These are phyloP conservation scores for Tryphoninae sp. DNA, from an alignment of 2,888 invertebrate species.

Conservation along the genomic window DNA sequence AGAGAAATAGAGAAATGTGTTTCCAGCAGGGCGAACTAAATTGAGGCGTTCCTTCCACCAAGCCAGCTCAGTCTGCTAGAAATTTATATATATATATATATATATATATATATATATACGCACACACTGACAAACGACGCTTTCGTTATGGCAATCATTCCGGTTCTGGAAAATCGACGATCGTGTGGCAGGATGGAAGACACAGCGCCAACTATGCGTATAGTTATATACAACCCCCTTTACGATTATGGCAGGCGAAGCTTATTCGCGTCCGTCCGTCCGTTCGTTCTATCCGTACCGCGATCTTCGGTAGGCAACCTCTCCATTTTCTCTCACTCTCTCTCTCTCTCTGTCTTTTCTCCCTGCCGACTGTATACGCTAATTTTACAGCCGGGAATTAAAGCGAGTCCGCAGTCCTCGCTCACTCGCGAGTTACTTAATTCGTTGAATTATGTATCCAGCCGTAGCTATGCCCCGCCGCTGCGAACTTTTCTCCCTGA, in stretches of 20 bases:
- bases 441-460: constrained; percentile 65
- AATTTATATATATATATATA: neutral
- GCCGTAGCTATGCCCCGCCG: constrained; percentile 13
- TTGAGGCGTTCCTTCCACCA: constrained; percentile 50
- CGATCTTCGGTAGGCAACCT: constrained; percentile 53
- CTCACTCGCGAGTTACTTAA: constrained; percentile 62
- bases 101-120: neutral
- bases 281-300: constrained; percentile 60
- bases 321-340: neutral
- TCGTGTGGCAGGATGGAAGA: constrained; percentile 27
- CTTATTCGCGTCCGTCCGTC: constrained; percentile 57
- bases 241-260: constrained; percentile 60
- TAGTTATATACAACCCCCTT: constrained; percentile 44
- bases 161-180: constrained; percentile 67
- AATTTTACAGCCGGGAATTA: constrained; percentile 63
- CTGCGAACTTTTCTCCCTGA: constrained; percentile 40
- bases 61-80: constrained; percentile 13
- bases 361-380: constrained; percentile 42
- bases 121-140: constrained; percentile 20
- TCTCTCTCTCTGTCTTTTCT: constrained; percentile 4
- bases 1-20: constrained; percentile 23
- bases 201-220: constrained; percentile 21
- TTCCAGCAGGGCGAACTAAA: constrained; percentile 52
- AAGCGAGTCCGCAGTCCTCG: constrained; percentile 49
- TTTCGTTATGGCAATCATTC: constrained; percentile 69